Evolutionary conservation across 2,888 invertebrate species (phyloP).

Genomic region (Microctonus brassicae): DNA sequence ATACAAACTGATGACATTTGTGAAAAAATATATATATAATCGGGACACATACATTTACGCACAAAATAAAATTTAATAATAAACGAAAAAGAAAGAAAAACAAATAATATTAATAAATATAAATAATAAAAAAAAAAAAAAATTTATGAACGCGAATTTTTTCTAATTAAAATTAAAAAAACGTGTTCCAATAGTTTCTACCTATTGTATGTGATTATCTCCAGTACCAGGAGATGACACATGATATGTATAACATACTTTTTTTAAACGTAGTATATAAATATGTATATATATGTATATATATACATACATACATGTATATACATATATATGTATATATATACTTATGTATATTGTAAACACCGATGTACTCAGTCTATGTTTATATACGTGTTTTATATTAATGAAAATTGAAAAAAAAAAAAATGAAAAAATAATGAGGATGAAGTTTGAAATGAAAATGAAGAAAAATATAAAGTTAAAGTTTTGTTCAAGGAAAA

Average conservation of each 20-base stretch:
- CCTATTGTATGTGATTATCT: conserved; percentile 35
- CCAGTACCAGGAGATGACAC: conserved; percentile 17
- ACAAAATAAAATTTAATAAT: conserved; percentile 18
- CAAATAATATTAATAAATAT: not conserved
- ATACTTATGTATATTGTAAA: conserved; percentile 58
- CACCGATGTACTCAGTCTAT: conserved; percentile 68
- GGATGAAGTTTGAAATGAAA: not conserved
- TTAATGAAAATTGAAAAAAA: conserved; percentile 53
- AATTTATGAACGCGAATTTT: conserved; percentile 2
- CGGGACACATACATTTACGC: conserved; percentile 27
- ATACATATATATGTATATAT: conserved; percentile 49
- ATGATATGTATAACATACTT: conserved; percentile 42
- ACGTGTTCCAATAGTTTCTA: conserved; percentile 35
- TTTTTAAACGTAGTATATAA: conserved; percentile 55
- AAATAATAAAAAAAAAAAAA: conserved; percentile 14
- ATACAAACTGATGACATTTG: no score
- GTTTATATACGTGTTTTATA: conserved; percentile 70
- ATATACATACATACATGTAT: conserved; percentile 44
- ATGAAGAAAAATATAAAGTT: not conserved
- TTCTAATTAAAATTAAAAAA: not conserved
- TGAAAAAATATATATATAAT: conserved; percentile 10
- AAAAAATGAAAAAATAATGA: conserved; percentile 9
- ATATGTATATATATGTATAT: conserved; percentile 41
- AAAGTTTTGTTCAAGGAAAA: not conserved
- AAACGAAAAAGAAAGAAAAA: not conserved